Conservation (phyloP, 2,797 vertebrate species). For the Phalanger gymnotis region DNA sequence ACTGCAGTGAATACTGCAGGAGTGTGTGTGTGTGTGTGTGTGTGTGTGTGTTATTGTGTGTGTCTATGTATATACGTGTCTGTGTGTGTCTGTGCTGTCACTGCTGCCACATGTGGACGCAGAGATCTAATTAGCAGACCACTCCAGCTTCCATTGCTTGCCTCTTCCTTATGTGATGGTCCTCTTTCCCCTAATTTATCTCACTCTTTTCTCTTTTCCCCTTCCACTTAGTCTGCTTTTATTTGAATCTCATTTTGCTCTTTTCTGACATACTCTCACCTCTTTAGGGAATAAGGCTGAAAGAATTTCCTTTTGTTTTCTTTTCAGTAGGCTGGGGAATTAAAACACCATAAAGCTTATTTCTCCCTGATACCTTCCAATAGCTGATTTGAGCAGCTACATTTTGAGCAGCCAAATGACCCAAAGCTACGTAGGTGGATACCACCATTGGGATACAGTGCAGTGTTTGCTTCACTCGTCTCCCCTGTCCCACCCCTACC, state of each 20-base stretch:
- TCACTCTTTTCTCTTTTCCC: neutral
- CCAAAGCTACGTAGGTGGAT: neutral
- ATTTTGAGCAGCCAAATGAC: conserved; percentile 15
- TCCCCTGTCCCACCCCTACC: neutral
- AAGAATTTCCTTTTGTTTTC: conserved; percentile 23
- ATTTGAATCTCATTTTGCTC: neutral
- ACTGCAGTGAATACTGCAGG: neutral
- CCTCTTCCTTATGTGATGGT: neutral
- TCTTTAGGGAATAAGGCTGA: conserved; percentile 10
- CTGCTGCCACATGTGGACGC: conserved; percentile 5
- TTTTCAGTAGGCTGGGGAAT: conserved; percentile 14
- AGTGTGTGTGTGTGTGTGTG: too few relatives aligned
- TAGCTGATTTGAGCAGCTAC: neutral
- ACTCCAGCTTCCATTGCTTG: neutral
- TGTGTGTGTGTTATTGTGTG: neutral
- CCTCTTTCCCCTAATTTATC: neutral
- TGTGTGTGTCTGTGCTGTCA: too few relatives aligned
- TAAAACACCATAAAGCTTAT: conserved; percentile 19
- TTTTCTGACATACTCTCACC: neutral
- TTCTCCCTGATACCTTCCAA: conserved; percentile 29
- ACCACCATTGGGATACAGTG: neutral
- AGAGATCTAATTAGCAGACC: neutral
- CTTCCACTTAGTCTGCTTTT: neutral
- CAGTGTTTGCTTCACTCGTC: neutral
- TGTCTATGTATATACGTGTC: too few relatives aligned